Evolutionary conservation across 2,888 invertebrate genomes (phyloP).

Genomic region (Polydrusus pterygomalis): DNA sequence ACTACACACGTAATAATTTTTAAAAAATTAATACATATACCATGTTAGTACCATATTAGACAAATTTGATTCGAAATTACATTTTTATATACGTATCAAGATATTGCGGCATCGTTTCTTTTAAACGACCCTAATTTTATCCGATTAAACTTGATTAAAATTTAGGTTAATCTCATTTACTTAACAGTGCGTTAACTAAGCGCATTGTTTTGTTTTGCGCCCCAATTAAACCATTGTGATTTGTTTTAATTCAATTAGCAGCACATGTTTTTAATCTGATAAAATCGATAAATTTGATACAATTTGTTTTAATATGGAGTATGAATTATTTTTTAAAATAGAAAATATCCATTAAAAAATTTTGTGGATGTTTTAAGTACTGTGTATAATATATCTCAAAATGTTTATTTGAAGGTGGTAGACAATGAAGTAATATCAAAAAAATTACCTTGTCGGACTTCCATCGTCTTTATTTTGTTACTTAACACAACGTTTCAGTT

Average conservation of each 20-base stretch:
- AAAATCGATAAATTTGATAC: neutral
- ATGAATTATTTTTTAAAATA: neutral
- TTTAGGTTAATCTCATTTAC: slow-evolving; percentile 38
- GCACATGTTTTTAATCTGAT: slow-evolving; percentile 8
- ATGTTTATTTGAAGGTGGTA: no score
- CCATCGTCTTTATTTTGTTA: no score
- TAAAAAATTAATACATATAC: no score
- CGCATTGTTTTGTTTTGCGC: slow-evolving; percentile 31
- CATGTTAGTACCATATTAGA: no score
- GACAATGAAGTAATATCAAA: no score
- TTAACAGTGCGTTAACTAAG: slow-evolving; percentile 31
- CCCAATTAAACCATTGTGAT: slow-evolving; percentile 30
- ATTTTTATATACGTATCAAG: neutral
- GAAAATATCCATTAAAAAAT: no score
- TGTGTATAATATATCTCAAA: no score
- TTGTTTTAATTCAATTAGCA: slow-evolving; percentile 25
- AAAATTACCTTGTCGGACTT: no score
- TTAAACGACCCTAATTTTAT: slow-evolving; percentile 15
- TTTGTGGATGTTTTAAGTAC: no score
- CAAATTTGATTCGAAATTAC: neutral
- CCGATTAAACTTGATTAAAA: slow-evolving; percentile 36
- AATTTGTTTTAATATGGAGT: neutral
- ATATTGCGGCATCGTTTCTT: neutral
- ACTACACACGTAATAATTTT: no score
- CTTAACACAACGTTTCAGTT: no score